Percentiles rank a stretch among this genome's conserved stretches.
Evolutionary conservation across 2,797 vertebrate genomes (phyloP).

Genomic region (Phataginus tricuspis): DNA sequence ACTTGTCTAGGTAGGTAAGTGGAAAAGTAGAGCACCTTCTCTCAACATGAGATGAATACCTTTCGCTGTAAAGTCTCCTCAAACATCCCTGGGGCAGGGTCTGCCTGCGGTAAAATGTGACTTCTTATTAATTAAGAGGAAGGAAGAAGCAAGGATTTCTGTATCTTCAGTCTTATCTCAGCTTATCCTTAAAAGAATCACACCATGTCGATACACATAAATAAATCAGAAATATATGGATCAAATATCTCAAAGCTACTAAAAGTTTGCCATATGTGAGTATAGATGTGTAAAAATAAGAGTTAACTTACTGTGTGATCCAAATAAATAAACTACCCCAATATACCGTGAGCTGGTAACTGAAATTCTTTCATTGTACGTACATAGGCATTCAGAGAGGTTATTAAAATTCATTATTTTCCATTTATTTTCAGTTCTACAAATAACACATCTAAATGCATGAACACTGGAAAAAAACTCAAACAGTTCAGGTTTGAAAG

Average conservation of each 20-base stretch:
- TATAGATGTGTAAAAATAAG: not conserved
- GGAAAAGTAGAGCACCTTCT: not conserved
- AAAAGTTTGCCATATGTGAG: not conserved
- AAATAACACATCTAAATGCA: not conserved
- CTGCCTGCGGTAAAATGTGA: not conserved
- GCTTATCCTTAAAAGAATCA: not conserved
- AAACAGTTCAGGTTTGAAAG: not conserved
- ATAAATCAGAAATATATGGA: constrained; percentile 11
- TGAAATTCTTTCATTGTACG: not conserved
- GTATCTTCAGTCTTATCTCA: not conserved
- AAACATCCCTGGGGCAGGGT: not conserved
- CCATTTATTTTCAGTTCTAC: not conserved
- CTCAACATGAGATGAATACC: not conserved
- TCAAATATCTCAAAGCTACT: not conserved
- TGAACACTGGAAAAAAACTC: not conserved
- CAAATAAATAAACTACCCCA: not conserved
- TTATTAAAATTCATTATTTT: not conserved
- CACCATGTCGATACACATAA: not conserved
- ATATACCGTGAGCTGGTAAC: not conserved
- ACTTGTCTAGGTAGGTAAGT: not conserved
- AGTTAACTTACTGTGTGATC: not conserved
- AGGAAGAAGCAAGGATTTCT: not conserved
- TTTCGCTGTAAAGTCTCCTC: not conserved
- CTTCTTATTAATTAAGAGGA: not conserved
- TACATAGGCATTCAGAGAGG: not conserved